Conservation (phyloP, 2,888 invertebrate species). For the Dermolepida albohirtum region DNA sequence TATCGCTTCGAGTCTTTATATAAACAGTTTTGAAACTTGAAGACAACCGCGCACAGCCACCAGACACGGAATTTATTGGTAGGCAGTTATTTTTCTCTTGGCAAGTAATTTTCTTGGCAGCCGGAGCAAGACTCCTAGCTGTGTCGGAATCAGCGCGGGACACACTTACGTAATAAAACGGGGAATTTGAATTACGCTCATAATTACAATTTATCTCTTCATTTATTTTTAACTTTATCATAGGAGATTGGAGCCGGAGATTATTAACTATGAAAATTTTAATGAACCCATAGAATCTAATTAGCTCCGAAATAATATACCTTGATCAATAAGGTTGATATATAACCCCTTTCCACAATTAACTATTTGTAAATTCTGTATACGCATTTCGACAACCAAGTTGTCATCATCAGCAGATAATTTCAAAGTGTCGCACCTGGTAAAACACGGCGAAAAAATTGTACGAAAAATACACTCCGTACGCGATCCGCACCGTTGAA, state of each 20-base stretch:
- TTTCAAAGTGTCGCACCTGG: no score
- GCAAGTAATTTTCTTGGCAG: constrained; percentile 33
- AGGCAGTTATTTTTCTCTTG: constrained; percentile 26
- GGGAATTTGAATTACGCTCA: constrained; percentile 5
- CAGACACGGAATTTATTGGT: constrained; percentile 23
- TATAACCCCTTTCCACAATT: no score
- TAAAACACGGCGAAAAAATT: no score
- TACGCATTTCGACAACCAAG: no score
- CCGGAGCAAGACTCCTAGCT: background rate
- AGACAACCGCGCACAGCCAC: background rate
- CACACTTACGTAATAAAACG: constrained; percentile 21
- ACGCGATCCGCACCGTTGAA: no score
- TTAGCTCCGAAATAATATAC: background rate
- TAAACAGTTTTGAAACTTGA: constrained; percentile 18
- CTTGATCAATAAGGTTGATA: no score
- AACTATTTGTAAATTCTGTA: no score
- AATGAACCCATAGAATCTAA: constrained; percentile 8
- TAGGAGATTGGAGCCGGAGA: constrained; percentile 14
- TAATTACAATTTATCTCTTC: constrained; percentile 35
- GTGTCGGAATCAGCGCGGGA: constrained; percentile 14
- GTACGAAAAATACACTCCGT: no score
- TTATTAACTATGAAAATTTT: constrained; percentile 13
- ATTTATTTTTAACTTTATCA: constrained; percentile 28
- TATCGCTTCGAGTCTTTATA: constrained; percentile 12
- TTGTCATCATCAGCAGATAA: no score